Conservation (phyloP, 2,888 invertebrate genomes). For the Coelogynopora nodosa region DNA sequence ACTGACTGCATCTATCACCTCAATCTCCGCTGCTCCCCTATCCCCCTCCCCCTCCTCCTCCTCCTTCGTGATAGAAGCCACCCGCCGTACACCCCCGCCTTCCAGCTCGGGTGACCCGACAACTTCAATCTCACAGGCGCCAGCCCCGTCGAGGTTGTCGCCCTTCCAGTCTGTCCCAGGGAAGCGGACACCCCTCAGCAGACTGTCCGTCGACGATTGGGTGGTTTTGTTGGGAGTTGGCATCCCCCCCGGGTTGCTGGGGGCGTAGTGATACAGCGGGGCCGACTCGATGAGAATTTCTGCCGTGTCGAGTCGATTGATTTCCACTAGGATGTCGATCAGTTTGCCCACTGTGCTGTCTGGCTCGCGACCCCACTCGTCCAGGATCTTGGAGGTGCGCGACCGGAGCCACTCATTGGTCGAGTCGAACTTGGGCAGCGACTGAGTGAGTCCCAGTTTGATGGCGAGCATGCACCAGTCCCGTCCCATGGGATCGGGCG, state of each 20-base stretch:
- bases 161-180: not conserved
- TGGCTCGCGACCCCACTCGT: conserved; percentile 63
- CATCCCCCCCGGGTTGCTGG: not conserved
- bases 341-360: conserved; percentile 65
- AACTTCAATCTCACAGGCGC: not conserved
- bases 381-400: conserved; percentile 62
- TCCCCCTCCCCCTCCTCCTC: no score
- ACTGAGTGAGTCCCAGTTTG: conserved; percentile 65
- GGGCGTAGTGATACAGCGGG: conserved; percentile 61
- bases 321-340: conserved; percentile 66
- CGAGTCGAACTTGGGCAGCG: conserved; percentile 63
- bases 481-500: conserved; percentile 64
- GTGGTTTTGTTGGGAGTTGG: not conserved
- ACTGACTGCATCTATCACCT: no score
- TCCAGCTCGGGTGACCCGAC: not conserved
- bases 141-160: no score
- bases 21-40: no score
- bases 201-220: not conserved
- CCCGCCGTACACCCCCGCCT: no score
- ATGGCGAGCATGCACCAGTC: conserved; percentile 67
- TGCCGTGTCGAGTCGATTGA: conserved; percentile 68
- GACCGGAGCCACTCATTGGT: conserved; percentile 46
- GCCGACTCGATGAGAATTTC: conserved; percentile 66
- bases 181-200: not conserved
- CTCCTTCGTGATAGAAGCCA: no score